Percentiles rank a stretch among this genome's conserved stretches.
Conservation (phyloP, 2,797 vertebrate species). For the Cygnus olor region DNA sequence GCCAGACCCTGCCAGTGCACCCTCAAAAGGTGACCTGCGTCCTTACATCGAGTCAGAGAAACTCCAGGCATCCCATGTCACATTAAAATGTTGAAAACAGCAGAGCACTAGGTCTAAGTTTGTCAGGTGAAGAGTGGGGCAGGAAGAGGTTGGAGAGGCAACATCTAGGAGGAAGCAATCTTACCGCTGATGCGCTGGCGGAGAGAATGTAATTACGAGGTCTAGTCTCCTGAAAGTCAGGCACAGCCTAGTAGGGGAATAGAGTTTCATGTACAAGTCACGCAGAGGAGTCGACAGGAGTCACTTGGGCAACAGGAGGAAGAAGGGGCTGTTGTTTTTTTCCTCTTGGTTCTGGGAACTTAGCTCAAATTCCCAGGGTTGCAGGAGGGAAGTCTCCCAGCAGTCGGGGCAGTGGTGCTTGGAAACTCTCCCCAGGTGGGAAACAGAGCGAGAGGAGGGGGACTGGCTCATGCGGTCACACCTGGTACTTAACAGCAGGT, state of each 20-base stretch:
- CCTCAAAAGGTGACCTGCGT: background rate
- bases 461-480: background rate
- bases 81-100: slow-evolving; percentile 74
- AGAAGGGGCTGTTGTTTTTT: background rate
- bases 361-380: background rate
- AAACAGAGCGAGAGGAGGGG: background rate
- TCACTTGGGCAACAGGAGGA: background rate
- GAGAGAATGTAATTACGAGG: slow-evolving; percentile 97
- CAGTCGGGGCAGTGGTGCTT: rapidly evolving
- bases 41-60: background rate
- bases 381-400: background rate
- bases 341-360: background rate
- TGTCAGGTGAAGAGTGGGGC: background rate
- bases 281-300: background rate
- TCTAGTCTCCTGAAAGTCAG: slow-evolving; percentile 97
- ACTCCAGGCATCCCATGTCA: slow-evolving; percentile 39
- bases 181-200: slow-evolving; percentile 96
- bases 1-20: background rate
- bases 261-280: slow-evolving; percentile 72
- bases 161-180: slow-evolving; percentile 60
- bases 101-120: background rate
- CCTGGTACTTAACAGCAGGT: background rate
- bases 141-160: slow-evolving; percentile 19
- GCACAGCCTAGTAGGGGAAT: slow-evolving; percentile 85
- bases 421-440: background rate